Conservation (phyloP, 2,888 invertebrate species). For the Cataglyphis albicans region DNA sequence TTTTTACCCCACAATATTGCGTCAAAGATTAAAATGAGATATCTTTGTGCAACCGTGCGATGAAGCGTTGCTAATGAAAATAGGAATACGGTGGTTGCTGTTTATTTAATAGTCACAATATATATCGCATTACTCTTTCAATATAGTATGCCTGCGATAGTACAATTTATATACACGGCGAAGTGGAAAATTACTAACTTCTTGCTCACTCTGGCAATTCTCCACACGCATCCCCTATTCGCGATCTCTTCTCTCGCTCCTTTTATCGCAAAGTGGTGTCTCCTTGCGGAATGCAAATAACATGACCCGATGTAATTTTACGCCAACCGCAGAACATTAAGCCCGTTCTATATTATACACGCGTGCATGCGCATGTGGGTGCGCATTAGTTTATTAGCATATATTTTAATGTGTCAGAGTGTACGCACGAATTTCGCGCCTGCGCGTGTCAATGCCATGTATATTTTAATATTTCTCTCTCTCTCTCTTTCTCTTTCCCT, state of each 20-base stretch:
- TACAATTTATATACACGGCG: constrained; percentile 47
- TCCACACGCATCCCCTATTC: constrained; percentile 37
- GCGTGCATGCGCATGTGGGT: constrained; percentile 38
- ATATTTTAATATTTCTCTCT: constrained; percentile 1
- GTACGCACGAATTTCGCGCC: constrained; percentile 50
- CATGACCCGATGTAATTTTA: constrained; percentile 68
- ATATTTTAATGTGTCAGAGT: constrained; percentile 33
- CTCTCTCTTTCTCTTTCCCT: background rate
- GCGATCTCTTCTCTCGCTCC: constrained; percentile 24
- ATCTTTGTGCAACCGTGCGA: background rate
- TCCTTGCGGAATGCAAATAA: constrained; percentile 71
- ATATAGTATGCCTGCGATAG: constrained; percentile 18
- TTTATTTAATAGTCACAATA: constrained; percentile 32
- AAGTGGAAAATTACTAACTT: constrained; percentile 70
- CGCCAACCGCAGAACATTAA: constrained; percentile 68
- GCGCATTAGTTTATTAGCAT: constrained; percentile 66
- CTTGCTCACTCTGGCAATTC: constrained; percentile 69
- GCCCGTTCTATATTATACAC: constrained; percentile 13
- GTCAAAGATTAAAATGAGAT: background rate
- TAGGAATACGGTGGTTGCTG: background rate
- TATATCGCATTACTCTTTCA: constrained; percentile 42
- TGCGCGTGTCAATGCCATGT: constrained; percentile 21
- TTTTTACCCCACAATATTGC: background rate
- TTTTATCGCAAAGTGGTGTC: constrained; percentile 49
- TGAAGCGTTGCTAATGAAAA: background rate